Base-by-base conservation (phyloP, 2,797 vertebrate genomes). In the Thunnus albacares region DNA sequence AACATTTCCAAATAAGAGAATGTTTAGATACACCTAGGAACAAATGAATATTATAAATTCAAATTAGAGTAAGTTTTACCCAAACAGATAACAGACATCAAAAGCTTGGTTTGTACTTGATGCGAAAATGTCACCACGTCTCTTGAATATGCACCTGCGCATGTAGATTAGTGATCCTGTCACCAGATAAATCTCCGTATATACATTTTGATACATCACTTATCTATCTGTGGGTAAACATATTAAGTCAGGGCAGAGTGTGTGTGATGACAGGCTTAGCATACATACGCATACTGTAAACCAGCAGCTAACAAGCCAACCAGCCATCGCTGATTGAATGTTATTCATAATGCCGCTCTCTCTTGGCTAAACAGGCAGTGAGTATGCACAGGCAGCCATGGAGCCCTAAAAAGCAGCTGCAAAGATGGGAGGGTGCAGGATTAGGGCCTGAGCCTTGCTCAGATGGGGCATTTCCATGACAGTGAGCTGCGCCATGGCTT, bases 381-480 rank as follows among this genome's bases (percentile, higher is more conserved):
- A 82, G 66, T 82, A 86, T 90, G 84, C 82, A 72, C 86, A 89
- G 85, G 77, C 85, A 67, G 81, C 84, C 81, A 75, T 20, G 56
- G 73, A 91, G 89, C 90, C 90, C 90, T 84, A 87, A 93, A 93
- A 93, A 92, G 89, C 94, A 95, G 94, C 94, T 95, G 95, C 86
- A 72, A 85, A 84, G 90, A 92, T 77, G 83, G 91, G 92, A 93
- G 93, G 93, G 92, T 94, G 92, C 80, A 83, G 93, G 94, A 95
- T 95, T 94, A 95, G 83, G 92, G 89, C 82, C 88, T 93, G 90
- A 90, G 91, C 91, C 91, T 90, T 75, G 81, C 90, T 95, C 94
- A 94, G 89, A 92, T 88, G 93, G 93, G 92, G 91, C 93, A 95
- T 95, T 95, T 95, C 94, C 94, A 95, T 94, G 94, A 95, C 94